Evolutionary conservation across 2,797 vertebrate genomes (phyloP).

Genomic region (Hydrophis major): DNA sequence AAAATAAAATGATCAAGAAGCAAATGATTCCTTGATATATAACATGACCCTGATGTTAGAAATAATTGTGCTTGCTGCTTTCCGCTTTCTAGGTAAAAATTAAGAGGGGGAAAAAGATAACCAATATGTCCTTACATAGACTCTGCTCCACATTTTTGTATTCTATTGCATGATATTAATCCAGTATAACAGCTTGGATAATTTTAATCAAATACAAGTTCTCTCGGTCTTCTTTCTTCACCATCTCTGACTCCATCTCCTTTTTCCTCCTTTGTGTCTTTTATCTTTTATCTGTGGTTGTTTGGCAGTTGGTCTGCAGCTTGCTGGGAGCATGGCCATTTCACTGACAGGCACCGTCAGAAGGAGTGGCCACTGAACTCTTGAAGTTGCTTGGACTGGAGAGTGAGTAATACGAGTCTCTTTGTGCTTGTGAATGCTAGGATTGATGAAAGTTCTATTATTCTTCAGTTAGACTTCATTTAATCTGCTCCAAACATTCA

Average conservation of each 20-base stretch:
- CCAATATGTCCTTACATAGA: rapidly evolving
- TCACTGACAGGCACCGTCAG: slow-evolving; percentile 24
- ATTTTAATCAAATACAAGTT: background rate
- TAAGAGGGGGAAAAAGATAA: background rate
- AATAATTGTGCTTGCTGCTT: background rate
- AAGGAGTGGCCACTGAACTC: slow-evolving; percentile 6
- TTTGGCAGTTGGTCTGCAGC: background rate
- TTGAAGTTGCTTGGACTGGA: slow-evolving; percentile 1
- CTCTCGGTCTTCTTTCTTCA: background rate
- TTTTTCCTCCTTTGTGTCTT: background rate
- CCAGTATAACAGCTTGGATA: background rate
- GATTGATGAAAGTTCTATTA: background rate
- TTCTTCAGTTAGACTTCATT: background rate
- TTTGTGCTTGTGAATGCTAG: background rate
- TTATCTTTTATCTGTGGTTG: slow-evolving; percentile 1
- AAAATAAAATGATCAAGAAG: background rate
- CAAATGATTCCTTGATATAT: background rate
- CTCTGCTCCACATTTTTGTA: background rate
- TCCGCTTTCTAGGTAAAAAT: background rate
- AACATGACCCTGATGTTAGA: background rate
- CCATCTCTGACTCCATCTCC: background rate
- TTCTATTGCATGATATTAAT: background rate
- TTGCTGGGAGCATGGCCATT: slow-evolving; percentile 10
- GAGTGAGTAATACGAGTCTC: slow-evolving; percentile 16
- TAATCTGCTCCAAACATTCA: background rate